Percentiles rank a stretch among this genome's conserved stretches.
Conservation (phyloP, 2,113 vertebrate species). For the Crotalus viridis region DNA sequence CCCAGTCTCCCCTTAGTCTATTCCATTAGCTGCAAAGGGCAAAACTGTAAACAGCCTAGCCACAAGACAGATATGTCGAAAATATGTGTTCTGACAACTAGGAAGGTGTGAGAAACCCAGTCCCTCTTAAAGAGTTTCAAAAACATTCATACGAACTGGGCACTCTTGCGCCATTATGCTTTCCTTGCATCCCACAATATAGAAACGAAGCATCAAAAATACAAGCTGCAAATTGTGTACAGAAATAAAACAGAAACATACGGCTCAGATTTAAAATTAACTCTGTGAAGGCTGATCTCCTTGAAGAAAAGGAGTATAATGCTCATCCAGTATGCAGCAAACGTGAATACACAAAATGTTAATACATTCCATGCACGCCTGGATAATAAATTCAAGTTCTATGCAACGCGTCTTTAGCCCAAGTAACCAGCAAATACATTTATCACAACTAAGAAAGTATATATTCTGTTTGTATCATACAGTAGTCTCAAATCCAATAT, state of each 20-base stretch:
- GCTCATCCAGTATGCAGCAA: neutral
- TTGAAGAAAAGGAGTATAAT: neutral
- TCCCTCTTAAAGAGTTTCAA: neutral
- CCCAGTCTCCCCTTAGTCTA: neutral
- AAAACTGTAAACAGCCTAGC: conserved; percentile 6
- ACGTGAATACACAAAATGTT: neutral
- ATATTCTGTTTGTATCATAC: neutral
- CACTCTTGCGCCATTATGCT: neutral
- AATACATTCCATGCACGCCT: neutral
- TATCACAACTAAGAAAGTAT: neutral
- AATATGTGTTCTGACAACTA: conserved; percentile 19
- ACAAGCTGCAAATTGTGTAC: neutral
- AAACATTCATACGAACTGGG: neutral
- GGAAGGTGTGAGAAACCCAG: conserved; percentile 17
- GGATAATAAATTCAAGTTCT: neutral
- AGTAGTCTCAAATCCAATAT: neutral
- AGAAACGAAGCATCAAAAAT: neutral
- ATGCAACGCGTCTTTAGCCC: neutral
- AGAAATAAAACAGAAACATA: neutral
- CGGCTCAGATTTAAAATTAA: neutral
- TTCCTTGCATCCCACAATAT: neutral
- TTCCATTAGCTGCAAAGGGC: neutral
- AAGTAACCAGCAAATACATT: neutral
- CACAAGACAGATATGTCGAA: neutral
- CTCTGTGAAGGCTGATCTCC: neutral